phyloP scores from a whole-genome alignment of 1,140 invertebrate genomes.

The Cyphomyrmex costatus region DNA sequence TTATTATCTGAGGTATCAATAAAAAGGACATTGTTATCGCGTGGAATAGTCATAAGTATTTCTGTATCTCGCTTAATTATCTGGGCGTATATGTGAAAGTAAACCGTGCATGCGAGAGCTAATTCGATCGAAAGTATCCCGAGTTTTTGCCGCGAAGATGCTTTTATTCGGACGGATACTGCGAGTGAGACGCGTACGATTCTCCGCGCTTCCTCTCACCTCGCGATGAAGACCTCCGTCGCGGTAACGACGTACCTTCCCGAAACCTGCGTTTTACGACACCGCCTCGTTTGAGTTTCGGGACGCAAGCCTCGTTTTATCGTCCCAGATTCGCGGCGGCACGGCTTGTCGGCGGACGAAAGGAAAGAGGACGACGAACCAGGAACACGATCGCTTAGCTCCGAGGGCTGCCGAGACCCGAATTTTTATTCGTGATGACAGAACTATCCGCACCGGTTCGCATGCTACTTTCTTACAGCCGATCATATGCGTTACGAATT shows the following conservation, averaged over 20 bases:
- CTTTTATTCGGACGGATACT: constrained; percentile 32
- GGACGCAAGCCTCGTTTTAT: constrained; percentile 73
- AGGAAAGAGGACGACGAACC: constrained; percentile 73
- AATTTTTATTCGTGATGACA: constrained; percentile 62
- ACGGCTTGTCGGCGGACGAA: constrained; percentile 48
- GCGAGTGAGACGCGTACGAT: neutral
- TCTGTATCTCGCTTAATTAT: constrained; percentile 38
- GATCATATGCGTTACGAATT: constrained; percentile 13
- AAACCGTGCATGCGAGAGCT: constrained; percentile 41
- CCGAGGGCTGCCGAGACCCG: constrained; percentile 65
- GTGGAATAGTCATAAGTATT: constrained; percentile 14
- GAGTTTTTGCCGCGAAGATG: constrained; percentile 17
- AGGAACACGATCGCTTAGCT: constrained; percentile 72
- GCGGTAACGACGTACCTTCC: constrained; percentile 71
- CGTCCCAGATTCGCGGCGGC: constrained; percentile 69
- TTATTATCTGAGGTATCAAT: neutral
- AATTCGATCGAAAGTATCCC: constrained; percentile 55
- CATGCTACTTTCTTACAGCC: constrained; percentile 55
- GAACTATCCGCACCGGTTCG: constrained; percentile 25
- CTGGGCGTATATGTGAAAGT: constrained; percentile 43
- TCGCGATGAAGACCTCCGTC: constrained; percentile 64
- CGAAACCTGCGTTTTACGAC: constrained; percentile 72
- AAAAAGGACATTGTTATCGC: constrained; percentile 23
- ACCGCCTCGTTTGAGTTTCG: constrained; percentile 63
- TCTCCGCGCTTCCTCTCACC: constrained; percentile 32